Conservation (phyloP, 2,797 vertebrate genomes). For the Fundulus diaphanus region DNA sequence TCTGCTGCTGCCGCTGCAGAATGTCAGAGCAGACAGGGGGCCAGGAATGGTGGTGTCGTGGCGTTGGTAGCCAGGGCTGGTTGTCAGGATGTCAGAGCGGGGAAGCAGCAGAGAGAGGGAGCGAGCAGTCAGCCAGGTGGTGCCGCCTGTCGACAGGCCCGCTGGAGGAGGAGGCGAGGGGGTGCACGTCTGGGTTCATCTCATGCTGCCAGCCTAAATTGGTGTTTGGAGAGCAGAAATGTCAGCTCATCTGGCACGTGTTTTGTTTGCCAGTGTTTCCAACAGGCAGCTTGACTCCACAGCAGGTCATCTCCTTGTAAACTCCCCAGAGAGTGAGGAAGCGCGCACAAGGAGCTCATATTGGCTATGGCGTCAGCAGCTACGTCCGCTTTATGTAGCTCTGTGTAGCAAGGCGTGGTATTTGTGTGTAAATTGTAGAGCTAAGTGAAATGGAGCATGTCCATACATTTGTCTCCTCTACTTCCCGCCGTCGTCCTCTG, state of each 20-base stretch:
- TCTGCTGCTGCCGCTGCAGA: slow-evolving; percentile 49
- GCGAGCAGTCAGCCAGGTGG: slow-evolving; percentile 67
- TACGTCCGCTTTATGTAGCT: slow-evolving; percentile 42
- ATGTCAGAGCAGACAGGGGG: slow-evolving; percentile 55
- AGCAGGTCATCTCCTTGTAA: slow-evolving; percentile 54
- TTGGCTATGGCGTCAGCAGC: slow-evolving; percentile 9
- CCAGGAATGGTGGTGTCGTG: slow-evolving; percentile 51
- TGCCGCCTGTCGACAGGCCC: slow-evolving; percentile 54
- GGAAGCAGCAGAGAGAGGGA: slow-evolving; percentile 15
- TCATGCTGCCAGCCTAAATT: slow-evolving; percentile 64
- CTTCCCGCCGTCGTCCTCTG: slow-evolving; percentile 31
- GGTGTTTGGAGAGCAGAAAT: slow-evolving; percentile 70
- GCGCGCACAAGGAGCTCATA: not conserved
- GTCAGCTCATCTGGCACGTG: slow-evolving; percentile 67
- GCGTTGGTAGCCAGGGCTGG: slow-evolving; percentile 53
- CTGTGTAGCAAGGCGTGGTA: slow-evolving; percentile 10
- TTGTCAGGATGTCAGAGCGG: slow-evolving; percentile 67
- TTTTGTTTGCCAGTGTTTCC: slow-evolving; percentile 59
- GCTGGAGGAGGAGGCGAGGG: slow-evolving; percentile 21
- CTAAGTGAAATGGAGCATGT: slow-evolving; percentile 59
- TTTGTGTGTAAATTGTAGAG: slow-evolving; percentile 38
- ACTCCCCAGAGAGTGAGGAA: slow-evolving; percentile 26
- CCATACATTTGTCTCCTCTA: slow-evolving; percentile 66
- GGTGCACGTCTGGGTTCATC: slow-evolving; percentile 33
- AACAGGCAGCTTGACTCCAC: slow-evolving; percentile 24